phyloP scores from a whole-genome alignment of 2,113 vertebrate species.

The Archilochus colubris region DNA sequence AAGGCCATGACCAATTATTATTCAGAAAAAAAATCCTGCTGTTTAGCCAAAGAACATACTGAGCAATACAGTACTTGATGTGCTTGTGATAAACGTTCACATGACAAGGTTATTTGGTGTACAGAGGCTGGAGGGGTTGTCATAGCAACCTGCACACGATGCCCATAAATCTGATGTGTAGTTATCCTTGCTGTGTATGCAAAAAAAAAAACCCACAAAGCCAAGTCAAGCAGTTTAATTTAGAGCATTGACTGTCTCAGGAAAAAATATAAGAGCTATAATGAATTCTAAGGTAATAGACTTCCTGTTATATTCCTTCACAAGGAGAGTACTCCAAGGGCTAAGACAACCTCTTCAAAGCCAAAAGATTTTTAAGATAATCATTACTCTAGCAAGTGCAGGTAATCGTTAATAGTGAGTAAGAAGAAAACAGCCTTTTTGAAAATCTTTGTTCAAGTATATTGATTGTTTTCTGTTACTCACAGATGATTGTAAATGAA shows the following conservation, averaged over 20 bases:
- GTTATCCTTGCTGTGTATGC: constrained; percentile 86
- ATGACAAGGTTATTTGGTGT: constrained; percentile 86
- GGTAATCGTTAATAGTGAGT: constrained; percentile 68
- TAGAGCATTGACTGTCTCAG: constrained; percentile 55
- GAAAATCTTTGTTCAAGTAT: constrained; percentile 22
- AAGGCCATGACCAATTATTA: constrained; percentile 80
- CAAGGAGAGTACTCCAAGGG: constrained; percentile 55
- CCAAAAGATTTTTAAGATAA: constrained; percentile 71
- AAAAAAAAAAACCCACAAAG: constrained; percentile 76
- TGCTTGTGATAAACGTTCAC: constrained; percentile 83
- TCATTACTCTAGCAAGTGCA: constrained; percentile 63
- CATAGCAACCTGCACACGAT: constrained; percentile 80
- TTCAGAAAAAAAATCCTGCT: constrained; percentile 77
- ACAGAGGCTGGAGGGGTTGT: constrained; percentile 79
- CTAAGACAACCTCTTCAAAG: constrained; percentile 67
- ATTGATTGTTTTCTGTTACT: constrained; percentile 63
- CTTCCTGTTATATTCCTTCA: constrained; percentile 62
- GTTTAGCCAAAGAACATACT: constrained; percentile 73
- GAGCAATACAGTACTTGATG: constrained; percentile 77
- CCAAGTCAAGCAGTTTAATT: constrained; percentile 78
- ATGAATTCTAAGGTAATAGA: constrained; percentile 69
- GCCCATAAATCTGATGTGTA: constrained; percentile 85
- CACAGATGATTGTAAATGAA: constrained; percentile 6
- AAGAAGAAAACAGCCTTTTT: constrained; percentile 23
- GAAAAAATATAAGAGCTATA: constrained; percentile 13